phyloP scores from a whole-genome alignment of 1,140 invertebrate genomes.

The Drosophila kepulauana region DNA sequence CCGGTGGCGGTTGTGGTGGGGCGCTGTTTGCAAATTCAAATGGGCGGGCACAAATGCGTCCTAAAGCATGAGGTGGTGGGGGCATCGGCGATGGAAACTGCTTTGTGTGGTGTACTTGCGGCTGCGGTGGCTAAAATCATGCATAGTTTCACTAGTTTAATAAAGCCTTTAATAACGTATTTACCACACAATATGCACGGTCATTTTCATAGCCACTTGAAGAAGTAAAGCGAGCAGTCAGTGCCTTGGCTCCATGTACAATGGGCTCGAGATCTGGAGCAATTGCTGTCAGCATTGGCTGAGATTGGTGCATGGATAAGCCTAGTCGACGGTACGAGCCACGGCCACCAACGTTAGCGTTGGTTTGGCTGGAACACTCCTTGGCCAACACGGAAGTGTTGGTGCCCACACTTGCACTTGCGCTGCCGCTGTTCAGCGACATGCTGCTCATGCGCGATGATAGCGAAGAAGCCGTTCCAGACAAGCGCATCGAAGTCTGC shows the following conservation, averaged over 20 bases:
- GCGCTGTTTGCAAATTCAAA: conserved; percentile 74
- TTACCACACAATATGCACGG: conserved; percentile 57
- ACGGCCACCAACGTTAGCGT: conserved; percentile 8
- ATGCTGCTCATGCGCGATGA: conserved; percentile 57
- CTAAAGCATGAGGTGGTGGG: conserved; percentile 72
- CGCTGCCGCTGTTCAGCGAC: conserved; percentile 46
- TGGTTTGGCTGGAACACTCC: conserved; percentile 68
- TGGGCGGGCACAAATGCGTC: conserved; percentile 58
- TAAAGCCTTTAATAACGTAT: background rate
- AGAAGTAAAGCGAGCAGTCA: conserved; percentile 51
- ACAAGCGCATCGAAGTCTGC: conserved; percentile 53
- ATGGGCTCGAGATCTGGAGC: conserved; percentile 38
- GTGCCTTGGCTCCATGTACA: conserved; percentile 46
- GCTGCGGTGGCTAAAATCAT: conserved; percentile 27
- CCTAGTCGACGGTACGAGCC: conserved; percentile 38
- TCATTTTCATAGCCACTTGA: conserved; percentile 60
- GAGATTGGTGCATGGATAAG: conserved; percentile 48
- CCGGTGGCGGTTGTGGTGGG: conserved; percentile 60
- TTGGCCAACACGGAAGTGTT: conserved; percentile 62
- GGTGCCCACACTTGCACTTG: conserved; percentile 68
- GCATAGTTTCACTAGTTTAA: background rate
- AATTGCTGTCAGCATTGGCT: conserved; percentile 32
- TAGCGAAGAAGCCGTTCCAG: conserved; percentile 34
- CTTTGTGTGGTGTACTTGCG: conserved; percentile 62
- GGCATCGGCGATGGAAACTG: conserved; percentile 78